Conservation (phyloP, 2,797 vertebrate species). For the Pitangus sulphuratus region DNA sequence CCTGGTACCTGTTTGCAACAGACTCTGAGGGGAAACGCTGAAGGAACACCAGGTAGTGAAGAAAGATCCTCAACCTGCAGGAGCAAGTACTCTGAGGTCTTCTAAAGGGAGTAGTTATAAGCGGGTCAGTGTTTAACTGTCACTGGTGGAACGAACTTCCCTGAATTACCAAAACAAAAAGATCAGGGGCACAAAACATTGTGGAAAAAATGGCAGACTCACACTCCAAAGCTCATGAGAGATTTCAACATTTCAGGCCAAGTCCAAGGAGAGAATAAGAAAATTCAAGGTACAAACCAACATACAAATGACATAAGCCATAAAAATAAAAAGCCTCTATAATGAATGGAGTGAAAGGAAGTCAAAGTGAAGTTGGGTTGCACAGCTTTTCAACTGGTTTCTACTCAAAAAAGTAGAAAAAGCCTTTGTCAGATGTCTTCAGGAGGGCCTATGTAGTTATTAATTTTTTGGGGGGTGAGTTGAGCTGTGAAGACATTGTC, state of each 20-base stretch:
- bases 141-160: not conserved
- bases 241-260: not conserved
- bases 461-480: not conserved
- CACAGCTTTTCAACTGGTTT: not conserved
- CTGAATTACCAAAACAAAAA: not conserved
- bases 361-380: not conserved
- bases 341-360: not conserved
- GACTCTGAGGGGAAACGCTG: not conserved
- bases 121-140: not conserved
- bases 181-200: not conserved
- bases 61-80: not conserved
- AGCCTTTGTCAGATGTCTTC: not conserved
- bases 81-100: not conserved
- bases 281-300: not conserved
- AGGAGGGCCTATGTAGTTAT: rapidly evolving
- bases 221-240: not conserved
- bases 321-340: not conserved
- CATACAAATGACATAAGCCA: not conserved
- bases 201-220: not conserved
- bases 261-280: not conserved
- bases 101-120: not conserved
- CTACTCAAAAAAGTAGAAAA: not conserved
- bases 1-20: not conserved
- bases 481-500: not conserved
- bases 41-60: not conserved